Evolutionary conservation across 2,888 invertebrate genomes (phyloP), one percentile per base, ranked within the genome.

Genomic region (Cylindroiulus punctatus): DNA sequence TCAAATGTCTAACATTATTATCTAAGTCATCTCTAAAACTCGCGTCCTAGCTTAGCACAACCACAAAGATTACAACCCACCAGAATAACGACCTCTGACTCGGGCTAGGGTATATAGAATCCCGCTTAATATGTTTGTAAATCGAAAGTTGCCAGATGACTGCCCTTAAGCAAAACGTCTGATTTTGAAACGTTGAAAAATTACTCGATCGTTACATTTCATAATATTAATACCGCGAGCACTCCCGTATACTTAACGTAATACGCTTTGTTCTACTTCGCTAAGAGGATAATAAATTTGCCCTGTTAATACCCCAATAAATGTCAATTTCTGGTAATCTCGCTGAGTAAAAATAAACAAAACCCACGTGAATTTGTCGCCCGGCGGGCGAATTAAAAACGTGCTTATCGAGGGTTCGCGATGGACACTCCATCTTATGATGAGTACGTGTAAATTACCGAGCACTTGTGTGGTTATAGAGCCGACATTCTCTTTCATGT

Each of bases 281-380:
- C 65, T 65, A 65, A 65, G 22, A 65, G 65, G 65, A 65, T 65
- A 65, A 65, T 65, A 65, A 65, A 65, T 65, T 26, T 65, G 65
- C 26, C 65, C 26, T 65, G 7, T 65, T 65, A 65, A 65, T 65
- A 65, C 65, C 26, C 26, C 26, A 65, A 65, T 65, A 65, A 65
- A n/a, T 26, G 65, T 26, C 65, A 26, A 65, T 65, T 65, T 65
- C 22, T 65, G 0, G 10, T 65, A 22, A n/a, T 65, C 65, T 65
- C 22, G 65, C 26, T 7, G 65, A 65, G 22, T 36, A 65, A 65
- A 65, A 26, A 65, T 65, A 65, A 65, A 26, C 65, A 65, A 65
- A 65, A 65, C 26, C 65, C 65, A 65, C 22, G 26, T 65, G 65
- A 65, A 65, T 65, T 65, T 65, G 8, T 0, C 22, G 65, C 65